phyloP scores from a whole-genome alignment of 2,888 invertebrate species.

The Laothoe populi region DNA sequence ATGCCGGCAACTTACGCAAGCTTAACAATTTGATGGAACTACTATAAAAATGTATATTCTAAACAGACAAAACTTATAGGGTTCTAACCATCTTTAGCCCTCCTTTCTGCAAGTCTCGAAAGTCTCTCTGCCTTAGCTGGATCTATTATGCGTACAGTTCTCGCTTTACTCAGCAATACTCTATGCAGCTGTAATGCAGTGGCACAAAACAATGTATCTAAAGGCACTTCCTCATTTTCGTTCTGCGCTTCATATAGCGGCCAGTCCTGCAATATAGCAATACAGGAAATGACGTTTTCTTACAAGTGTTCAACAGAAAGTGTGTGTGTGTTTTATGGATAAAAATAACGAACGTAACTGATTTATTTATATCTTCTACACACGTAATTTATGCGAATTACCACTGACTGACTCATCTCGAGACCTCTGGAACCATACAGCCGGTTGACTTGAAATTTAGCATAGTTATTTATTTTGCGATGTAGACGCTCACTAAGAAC shows the following conservation, averaged over 20 bases:
- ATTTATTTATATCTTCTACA: no score
- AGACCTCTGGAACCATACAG: no score
- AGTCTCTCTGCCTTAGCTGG: conserved; percentile 72
- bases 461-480: no score
- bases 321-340: no score
- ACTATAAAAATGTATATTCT: neutral
- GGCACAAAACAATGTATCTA: conserved; percentile 71
- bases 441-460: no score
- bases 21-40: no score
- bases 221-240: conserved; percentile 36
- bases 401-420: no score
- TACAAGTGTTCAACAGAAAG: no score
- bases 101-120: conserved; percentile 77
- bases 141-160: conserved; percentile 60
- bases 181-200: conserved; percentile 73
- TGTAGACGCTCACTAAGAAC: no score
- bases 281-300: neutral
- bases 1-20: neutral
- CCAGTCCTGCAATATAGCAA: conserved; percentile 27
- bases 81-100: conserved; percentile 77
- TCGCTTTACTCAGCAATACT: conserved; percentile 68
- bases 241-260: conserved; percentile 28
- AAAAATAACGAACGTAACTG: no score
- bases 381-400: no score
- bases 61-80: neutral